Evolutionary conservation across 1,140 invertebrate species (phyloP), one percentile per base, ranked within the genome.

Genomic region (Muscidifurax raptorellus): DNA sequence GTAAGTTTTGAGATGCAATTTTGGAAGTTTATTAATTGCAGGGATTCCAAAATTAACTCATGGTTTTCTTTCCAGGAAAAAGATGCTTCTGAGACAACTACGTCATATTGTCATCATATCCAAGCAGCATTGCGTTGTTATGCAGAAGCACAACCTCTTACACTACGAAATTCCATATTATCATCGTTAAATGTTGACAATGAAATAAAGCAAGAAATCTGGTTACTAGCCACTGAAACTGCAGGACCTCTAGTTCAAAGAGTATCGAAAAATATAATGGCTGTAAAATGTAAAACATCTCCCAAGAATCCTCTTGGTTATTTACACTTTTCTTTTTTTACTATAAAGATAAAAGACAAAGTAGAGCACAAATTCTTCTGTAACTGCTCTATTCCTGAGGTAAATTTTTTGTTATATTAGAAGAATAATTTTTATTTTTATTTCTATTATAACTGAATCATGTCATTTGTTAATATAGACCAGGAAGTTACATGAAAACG

Each of bases 251-350:
- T 97, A 18, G 96, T 97, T 13, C 96, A 97, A 90, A 94, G 96
- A 88, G 95, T 97, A 30, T 96, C 96, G 1, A 96, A 96, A 91
- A 95, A 95, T 87, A 95, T 96, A 52, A 96, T 97, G 95, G 96
- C 95, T 66, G 96, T 97, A 0, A 96, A 96, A 90, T 97, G 96
- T 90, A 95, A 96, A 90, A 93, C 94, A 22, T 95, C 94, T 82
- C 93, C 94, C 1, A 95, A 95, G 87, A 95, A 97, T 89, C 96
- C 96, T 12, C 91, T 97, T 27, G 96, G 96, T 10, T 97, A 96
- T 90, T 91, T 97, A 47, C 96, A 97, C 91, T 95, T 96, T 91
- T 94, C 94, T 22, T 95, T 96, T 89, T 94, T 94, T 89, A 93
- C 93, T 64, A 91, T 89, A 32, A 94, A 94, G 90, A 93, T 93